Evolutionary conservation across 2,888 invertebrate species (phyloP).

Genomic region (Frankliniella intonsa): DNA sequence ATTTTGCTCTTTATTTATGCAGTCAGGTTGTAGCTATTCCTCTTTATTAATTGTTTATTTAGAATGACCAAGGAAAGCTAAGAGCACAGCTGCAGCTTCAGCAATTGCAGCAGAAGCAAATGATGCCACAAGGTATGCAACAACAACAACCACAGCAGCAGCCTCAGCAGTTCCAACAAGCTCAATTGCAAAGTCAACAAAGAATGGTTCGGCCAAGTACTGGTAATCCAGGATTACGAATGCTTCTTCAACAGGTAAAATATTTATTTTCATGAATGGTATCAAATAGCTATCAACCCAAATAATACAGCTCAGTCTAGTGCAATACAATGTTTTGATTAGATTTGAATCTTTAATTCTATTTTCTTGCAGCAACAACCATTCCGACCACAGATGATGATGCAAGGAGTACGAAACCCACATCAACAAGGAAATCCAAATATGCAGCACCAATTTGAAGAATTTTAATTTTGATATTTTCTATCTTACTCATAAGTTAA

Average conservation of each 20-base stretch:
- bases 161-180: neutral
- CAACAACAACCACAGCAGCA: neutral
- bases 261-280: neutral
- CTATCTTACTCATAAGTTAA: neutral
- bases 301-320: too few species aligned
- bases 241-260: neutral
- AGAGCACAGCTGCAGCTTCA: slow-evolving; percentile 12
- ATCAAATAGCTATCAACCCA: too few species aligned
- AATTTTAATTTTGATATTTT: neutral
- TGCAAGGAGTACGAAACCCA: neutral
- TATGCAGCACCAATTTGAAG: neutral
- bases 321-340: too few species aligned
- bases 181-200: neutral
- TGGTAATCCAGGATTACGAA: neutral
- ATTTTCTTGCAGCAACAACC: neutral
- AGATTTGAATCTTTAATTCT: neutral
- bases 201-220: neutral
- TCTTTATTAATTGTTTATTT: neutral
- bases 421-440: neutral
- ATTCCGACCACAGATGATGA: neutral
- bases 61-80: slow-evolving; percentile 6
- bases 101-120: neutral
- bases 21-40: neutral
- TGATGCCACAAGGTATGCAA: neutral
- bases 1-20: neutral